phyloP scores from a whole-genome alignment of 2,888 invertebrate genomes.

The Oscheius sp. region DNA sequence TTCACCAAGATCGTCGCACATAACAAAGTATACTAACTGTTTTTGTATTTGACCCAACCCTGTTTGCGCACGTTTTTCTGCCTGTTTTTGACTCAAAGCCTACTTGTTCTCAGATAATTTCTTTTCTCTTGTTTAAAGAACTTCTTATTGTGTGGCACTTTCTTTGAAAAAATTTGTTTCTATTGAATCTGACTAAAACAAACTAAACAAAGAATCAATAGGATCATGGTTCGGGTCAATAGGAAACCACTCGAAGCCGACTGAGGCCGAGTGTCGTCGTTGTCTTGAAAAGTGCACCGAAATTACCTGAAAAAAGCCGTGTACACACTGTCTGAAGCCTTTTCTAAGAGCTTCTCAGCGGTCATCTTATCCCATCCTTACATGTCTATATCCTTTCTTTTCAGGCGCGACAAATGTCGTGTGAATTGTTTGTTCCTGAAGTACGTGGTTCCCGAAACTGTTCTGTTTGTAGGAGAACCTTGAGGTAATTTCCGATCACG shows the following conservation, averaged over 20 bases:
- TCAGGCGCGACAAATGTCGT: conserved; percentile 42
- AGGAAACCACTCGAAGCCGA: conserved; percentile 20
- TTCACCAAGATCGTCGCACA: not conserved
- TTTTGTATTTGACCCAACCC: not conserved
- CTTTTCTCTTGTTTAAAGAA: conserved; percentile 2
- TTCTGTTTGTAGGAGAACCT: conserved; percentile 48
- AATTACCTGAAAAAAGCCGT: conserved; percentile 29
- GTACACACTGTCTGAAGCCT: conserved; percentile 15
- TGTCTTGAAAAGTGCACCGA: conserved; percentile 29
- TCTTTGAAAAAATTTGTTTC: not conserved
- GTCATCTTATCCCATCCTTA: too few relatives aligned
- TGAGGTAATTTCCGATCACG: conserved; percentile 27
- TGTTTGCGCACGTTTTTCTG: not conserved
- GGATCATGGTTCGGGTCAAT: not conserved
- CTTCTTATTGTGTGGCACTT: not conserved
- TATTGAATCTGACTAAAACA: not conserved
- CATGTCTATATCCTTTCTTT: too few relatives aligned
- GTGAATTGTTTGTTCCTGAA: conserved; percentile 54
- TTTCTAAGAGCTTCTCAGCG: conserved; percentile 13
- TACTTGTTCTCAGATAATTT: not conserved
- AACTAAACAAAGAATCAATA: too few relatives aligned
- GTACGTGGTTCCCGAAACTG: conserved; percentile 53
- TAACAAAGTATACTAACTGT: too few relatives aligned
- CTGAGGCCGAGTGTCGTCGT: conserved; percentile 12
- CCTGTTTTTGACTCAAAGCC: not conserved